Base-by-base conservation (phyloP, 1,140 invertebrate genomes). In the Euglossa dilemma region DNA sequence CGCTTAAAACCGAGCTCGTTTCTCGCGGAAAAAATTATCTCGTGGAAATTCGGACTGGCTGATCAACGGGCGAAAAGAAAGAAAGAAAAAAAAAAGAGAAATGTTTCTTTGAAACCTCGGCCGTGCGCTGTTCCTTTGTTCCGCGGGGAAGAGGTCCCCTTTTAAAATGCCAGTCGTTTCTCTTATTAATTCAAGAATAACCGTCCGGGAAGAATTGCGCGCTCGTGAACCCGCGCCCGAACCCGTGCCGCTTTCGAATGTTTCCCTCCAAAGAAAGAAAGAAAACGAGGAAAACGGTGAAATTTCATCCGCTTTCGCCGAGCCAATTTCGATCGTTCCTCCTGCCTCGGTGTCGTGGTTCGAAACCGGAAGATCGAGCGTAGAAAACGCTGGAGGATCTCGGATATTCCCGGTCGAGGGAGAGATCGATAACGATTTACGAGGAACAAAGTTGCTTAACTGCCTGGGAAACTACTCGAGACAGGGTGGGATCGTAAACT, bases 401-500 rank as follows among this genome's bases (percentile, higher is more conserved):
- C 61, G 72, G 72, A 43, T 54, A 25, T 74, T 63, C n/a, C 18
- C 66, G 28, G n/a, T 36, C 45, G 45, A 84, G 80, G 61, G 81
- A 85, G 80, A 66, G 81, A 85, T 88, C 57, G 72, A 74, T 59
- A 74, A 63, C 71, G 66, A 73, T 88, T 87, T 85, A 87, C 63
- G 75, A 71, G 36, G 54, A 63, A 54, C 69, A 57, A 85, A 88
- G 73, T 85, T 78, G 76, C 45, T 77, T 43, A 82, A 87, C 78
- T 80, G 52, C 59, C 64, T 71, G 43, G 25, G 74, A 67, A 82
- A 81, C 83, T 88, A 70, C 73, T 69, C 82, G 85, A 73, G 73
- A 87, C 86, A 75, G 63, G 69, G 52, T 28, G 25, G 64, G 69
- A 82, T 87, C 81, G 82, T 87, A 87, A 88, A 88, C 57, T 71